Evolutionary conservation across 2,888 invertebrate genomes (phyloP), one percentile per base, ranked within the genome.

Genomic region (Synanthedon vespiformis): DNA sequence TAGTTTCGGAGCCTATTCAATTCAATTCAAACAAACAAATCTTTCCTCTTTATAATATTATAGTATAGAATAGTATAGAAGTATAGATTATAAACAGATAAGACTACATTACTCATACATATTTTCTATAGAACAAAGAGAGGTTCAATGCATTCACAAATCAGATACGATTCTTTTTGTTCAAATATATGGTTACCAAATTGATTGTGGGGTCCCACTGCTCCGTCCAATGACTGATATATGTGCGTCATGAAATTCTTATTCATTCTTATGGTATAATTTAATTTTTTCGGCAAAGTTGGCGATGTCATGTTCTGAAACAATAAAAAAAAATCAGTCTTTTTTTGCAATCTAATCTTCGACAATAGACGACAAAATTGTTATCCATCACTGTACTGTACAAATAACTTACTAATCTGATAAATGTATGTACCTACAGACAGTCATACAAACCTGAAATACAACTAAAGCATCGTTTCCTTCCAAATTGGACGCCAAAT

Each of bases 211-310:
- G 70, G 66, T 3, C 61, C 64, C 1, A 65, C 52, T 0, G 47
- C 62, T 0, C 53, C 61, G 40, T 68, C 67, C 2, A 49, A 11
- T 0, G 81, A 61, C 40, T 72, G 65, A 53, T 76, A 78, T 0
- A 69, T 60, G 48, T 75, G 64, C 0, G 88, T 88, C 5, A 69
- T 65, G 53, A 78, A 77, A 1, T 69, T 59, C 3, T 64, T 61
- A 12, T 79, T 77, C 55, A 88, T 80, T 3, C 89, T 78, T 16
- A 90, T 77, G 0, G 85, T 83, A 64, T 89, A 90, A 40, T 74
- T 67, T 3, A 89, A 63, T 2, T 59, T 67, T 0, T 67, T 55
- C 0, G 75, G 70, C 65, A 62, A 68, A 0, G 53, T 52, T 0
- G 57, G 58, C 0, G 52, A 63, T 0, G 58, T 51, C 58, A 76